Percentiles rank a stretch among this genome's conserved stretches.
phyloP scores from a whole-genome alignment of 2,113 vertebrate species.

The Psophia crepitans region DNA sequence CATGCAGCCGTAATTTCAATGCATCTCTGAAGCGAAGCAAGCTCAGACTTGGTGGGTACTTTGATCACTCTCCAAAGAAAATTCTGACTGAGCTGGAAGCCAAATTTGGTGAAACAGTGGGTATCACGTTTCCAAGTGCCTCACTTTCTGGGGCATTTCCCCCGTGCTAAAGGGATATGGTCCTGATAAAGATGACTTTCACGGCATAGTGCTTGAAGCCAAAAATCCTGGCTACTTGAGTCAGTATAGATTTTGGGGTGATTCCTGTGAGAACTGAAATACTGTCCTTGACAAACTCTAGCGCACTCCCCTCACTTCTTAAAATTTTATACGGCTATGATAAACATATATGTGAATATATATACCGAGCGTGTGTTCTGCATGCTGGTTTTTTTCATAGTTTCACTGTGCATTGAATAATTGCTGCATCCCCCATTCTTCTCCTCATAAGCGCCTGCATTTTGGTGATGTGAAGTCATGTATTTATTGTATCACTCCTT shows the following conservation, averaged over 20 bases:
- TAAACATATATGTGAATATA: not conserved
- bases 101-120: not conserved
- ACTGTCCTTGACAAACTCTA: not conserved
- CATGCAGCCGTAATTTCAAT: not conserved
- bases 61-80: conserved; percentile 31
- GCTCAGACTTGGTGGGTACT: not conserved
- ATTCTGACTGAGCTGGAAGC: not conserved
- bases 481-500: not conserved
- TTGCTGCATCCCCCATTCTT: not conserved
- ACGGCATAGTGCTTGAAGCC: not conserved
- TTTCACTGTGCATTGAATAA: not conserved
- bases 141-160: not conserved
- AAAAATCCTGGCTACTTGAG: not conserved
- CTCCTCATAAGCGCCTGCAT: not conserved
- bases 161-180: not conserved
- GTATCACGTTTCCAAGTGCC: not conserved
- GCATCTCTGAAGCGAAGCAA: not conserved
- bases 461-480: not conserved
- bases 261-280: not conserved
- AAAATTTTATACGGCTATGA: not conserved
- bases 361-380: fast-evolving
- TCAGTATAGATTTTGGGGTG: not conserved
- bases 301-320: not conserved
- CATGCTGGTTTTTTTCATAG: not conserved
- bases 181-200: not conserved